Conservation (phyloP, 2,888 invertebrate genomes). For the Drosophila macrospina region DNA sequence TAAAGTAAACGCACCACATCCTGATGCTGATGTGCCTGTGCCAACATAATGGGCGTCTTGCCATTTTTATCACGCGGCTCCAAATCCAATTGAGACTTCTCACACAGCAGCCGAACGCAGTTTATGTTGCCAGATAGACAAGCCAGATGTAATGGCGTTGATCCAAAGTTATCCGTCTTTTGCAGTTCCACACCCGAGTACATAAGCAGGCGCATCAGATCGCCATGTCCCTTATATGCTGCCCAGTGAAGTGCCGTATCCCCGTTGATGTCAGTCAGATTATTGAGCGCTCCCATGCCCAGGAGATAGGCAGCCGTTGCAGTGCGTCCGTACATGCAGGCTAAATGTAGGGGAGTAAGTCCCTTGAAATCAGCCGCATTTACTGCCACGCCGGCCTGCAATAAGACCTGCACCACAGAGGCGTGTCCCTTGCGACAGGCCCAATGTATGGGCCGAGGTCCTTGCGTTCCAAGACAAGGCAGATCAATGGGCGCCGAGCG, state of each 20-base stretch:
- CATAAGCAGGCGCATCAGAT: constrained; percentile 93
- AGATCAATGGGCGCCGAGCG: constrained; percentile 93
- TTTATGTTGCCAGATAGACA: constrained; percentile 94
- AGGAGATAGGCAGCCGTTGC: constrained; percentile 95
- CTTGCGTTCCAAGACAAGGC: constrained; percentile 91
- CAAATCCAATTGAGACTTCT: constrained; percentile 95
- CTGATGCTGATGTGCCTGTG: constrained; percentile 94
- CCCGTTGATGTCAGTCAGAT: constrained; percentile 95
- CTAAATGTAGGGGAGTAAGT: constrained; percentile 95
- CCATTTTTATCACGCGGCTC: constrained; percentile 96
- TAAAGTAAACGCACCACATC: constrained; percentile 93
- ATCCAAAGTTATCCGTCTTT: constrained; percentile 96
- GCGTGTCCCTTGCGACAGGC: constrained; percentile 97
- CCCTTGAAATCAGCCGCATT: constrained; percentile 95
- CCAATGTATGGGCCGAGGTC: constrained; percentile 97
- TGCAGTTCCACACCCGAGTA: constrained; percentile 96
- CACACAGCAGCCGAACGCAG: constrained; percentile 94
- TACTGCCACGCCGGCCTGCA: constrained; percentile 94
- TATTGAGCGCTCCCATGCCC: constrained; percentile 94
- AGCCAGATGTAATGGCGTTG: constrained; percentile 95
- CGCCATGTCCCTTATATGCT: constrained; percentile 96
- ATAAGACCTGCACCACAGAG: constrained; percentile 91
- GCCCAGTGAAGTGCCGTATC: constrained; percentile 98
- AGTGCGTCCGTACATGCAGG: constrained; percentile 96
- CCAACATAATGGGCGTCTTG: constrained; percentile 95